phyloP scores from a whole-genome alignment of 64 coral and sea anemone species.

The Montipora efflorescens region DNA sequence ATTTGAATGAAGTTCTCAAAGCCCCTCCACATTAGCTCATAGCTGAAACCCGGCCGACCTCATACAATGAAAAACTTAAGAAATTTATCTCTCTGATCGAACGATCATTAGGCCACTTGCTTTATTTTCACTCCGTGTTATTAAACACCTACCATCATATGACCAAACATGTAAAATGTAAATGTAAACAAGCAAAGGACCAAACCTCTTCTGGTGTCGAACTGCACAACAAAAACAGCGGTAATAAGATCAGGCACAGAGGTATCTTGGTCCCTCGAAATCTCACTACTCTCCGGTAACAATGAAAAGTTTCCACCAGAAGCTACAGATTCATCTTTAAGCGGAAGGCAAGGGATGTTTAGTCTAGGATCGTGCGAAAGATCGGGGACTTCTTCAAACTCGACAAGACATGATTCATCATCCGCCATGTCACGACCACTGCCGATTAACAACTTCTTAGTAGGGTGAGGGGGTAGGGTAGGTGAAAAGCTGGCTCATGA shows the following conservation, averaged over 20 bases:
- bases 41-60: no score
- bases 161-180: not conserved
- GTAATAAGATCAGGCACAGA: slow-evolving; percentile 80
- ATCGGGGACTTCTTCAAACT: slow-evolving; percentile 90
- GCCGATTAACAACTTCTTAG: not conserved
- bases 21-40: no score
- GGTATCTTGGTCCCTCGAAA: not conserved
- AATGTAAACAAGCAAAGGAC: not conserved
- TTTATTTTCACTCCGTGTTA: not conserved
- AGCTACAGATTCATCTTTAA: slow-evolving; percentile 33
- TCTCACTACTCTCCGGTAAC: not conserved
- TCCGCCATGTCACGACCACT: slow-evolving; percentile 73
- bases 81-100: not conserved
- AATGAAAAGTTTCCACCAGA: slow-evolving; percentile 10
- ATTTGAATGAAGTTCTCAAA: no score
- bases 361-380: slow-evolving; percentile 69
- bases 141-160: not conserved
- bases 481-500: not conserved
- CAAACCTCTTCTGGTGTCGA: slow-evolving; percentile 94
- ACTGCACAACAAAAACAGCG: slow-evolving; percentile 94
- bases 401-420: slow-evolving; percentile 66
- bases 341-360: slow-evolving; percentile 30
- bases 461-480: not conserved
- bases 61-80: not conserved
- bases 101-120: not conserved